These are phyloP conservation scores for Heliconius ethilla DNA, from an alignment of 2,888 invertebrate genomes.

Conservation along the genomic window DNA sequence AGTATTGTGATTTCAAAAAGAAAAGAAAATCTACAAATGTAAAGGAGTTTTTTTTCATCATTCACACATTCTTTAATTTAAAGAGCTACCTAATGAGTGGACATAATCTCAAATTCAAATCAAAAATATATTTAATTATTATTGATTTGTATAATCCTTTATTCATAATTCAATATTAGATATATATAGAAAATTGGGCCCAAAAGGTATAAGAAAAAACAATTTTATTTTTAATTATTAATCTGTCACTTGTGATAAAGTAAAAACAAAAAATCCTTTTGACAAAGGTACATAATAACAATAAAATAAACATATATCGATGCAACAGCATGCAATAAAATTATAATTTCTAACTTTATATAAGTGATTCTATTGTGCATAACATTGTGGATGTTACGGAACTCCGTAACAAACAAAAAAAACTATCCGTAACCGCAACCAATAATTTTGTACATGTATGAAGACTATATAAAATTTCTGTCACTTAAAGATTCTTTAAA, in stretches of 20 bases:
- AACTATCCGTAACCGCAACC: no score
- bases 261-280: background rate
- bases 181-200: slow-evolving; percentile 19
- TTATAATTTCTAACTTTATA: slow-evolving; percentile 67
- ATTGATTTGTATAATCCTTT: background rate
- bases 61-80: slow-evolving; percentile 3
- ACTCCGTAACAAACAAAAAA: background rate
- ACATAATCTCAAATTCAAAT: slow-evolving; percentile 14
- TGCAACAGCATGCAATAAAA: slow-evolving; percentile 79
- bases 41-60: background rate
- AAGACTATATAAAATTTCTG: no score
- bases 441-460: no score
- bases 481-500: no score
- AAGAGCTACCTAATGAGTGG: background rate
- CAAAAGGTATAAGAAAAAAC: background rate
- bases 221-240: background rate
- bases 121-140: background rate
- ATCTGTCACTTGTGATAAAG: slow-evolving; percentile 16
- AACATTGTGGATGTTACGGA: background rate
- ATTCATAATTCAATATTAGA: background rate
- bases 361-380: slow-evolving; percentile 64
- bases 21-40: background rate
- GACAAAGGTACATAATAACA: slow-evolving; percentile 56
- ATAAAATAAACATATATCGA: slow-evolving; percentile 72
- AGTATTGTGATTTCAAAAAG: background rate